These are phyloP conservation scores for Periparus ater DNA, from an alignment of 2,797 vertebrate genomes.

Conservation along the genomic window DNA sequence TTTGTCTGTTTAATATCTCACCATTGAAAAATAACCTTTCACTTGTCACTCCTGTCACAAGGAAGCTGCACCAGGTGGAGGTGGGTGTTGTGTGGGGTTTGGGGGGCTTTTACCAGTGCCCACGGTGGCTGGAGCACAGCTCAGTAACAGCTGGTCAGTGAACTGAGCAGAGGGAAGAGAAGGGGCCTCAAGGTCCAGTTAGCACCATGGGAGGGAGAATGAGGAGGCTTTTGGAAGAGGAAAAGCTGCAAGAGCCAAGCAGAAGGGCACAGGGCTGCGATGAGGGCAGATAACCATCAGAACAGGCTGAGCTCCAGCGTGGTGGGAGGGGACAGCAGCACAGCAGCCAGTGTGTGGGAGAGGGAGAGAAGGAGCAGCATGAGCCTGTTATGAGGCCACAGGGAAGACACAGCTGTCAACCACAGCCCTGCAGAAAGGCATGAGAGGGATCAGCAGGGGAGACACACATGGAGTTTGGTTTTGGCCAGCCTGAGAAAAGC, in stretches of 20 bases:
- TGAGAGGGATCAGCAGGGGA: not conserved
- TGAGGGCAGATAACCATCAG: not conserved
- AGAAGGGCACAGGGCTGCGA: not conserved
- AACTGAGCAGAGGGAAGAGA: not conserved
- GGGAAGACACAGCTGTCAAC: not conserved
- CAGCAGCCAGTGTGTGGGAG: not conserved
- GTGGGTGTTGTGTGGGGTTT: not conserved
- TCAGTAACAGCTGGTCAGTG: fast-evolving
- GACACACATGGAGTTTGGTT: not conserved
- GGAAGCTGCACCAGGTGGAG: not conserved
- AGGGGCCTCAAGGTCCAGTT: not conserved
- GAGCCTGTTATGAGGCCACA: fast-evolving
- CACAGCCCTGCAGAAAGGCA: not conserved
- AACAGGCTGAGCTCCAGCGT: not conserved
- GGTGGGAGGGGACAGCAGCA: not conserved
- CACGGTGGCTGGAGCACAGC: not conserved
- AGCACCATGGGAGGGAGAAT: not conserved
- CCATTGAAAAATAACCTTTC: not conserved
- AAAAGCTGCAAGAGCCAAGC: not conserved
- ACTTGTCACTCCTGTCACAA: not conserved
- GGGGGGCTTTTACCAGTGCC: not conserved
- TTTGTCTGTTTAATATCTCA: not conserved
- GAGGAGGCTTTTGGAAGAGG: not conserved
- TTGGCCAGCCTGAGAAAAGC: not conserved
- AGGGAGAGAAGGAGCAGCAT: not conserved